Conservation (phyloP, 2,113 vertebrate genomes). For the Ranitomeya variabilis region DNA sequence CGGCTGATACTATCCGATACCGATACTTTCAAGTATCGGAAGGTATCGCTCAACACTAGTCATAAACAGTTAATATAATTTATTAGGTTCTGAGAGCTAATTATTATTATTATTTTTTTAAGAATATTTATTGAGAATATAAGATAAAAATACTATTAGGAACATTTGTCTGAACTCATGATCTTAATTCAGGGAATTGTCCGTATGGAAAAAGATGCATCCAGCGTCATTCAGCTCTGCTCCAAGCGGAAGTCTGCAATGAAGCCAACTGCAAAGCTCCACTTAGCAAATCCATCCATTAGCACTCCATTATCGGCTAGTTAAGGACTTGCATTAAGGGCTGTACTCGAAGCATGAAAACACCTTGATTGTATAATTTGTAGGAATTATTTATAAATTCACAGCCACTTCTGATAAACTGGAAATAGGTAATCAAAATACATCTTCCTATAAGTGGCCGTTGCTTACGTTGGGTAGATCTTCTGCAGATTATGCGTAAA, state of each 20-base stretch:
- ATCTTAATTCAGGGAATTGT: background rate
- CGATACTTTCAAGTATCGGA: no score
- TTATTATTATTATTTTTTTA: no score
- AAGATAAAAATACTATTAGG: no score
- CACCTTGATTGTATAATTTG: conserved; percentile 17
- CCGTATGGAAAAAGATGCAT: background rate
- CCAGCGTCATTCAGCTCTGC: background rate
- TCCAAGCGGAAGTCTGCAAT: background rate
- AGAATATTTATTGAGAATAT: no score
- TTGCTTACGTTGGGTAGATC: background rate
- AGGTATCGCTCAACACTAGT: no score
- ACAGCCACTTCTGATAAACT: background rate
- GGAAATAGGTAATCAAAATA: conserved; percentile 18
- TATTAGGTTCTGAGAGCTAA: no score
- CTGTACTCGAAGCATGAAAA: background rate
- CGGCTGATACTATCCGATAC: no score
- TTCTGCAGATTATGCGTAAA: background rate
- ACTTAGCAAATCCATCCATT: background rate
- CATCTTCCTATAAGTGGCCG: background rate
- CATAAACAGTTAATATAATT: no score
- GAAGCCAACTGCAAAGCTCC: background rate
- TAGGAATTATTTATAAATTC: background rate
- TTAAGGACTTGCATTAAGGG: conserved; percentile 6
- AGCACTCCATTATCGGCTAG: background rate
- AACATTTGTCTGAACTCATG: no score